These are phyloP conservation scores for Acanthurus lineatus DNA, from an alignment of 2,797 vertebrate species.

Conservation along the genomic window DNA sequence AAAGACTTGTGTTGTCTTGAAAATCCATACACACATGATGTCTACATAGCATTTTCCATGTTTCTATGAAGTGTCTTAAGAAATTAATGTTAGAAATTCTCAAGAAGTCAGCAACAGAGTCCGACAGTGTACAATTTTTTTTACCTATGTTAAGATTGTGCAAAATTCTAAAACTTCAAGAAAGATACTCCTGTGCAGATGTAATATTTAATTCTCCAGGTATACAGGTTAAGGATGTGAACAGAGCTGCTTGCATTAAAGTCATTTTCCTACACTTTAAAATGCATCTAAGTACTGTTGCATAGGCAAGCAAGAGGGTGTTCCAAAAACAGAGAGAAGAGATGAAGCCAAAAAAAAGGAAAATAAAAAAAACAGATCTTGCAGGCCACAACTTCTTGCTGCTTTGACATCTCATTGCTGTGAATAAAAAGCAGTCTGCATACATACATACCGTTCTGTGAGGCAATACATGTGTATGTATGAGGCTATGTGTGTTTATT, in stretches of 20 bases:
- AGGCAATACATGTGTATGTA: conserved; percentile 44
- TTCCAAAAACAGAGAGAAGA: not conserved
- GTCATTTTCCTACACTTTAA: not conserved
- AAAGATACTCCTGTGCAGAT: not conserved
- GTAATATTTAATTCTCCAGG: not conserved
- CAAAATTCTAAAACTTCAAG: too few relatives aligned
- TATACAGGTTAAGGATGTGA: not conserved
- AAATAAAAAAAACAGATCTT: not conserved
- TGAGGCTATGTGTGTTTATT: conserved; percentile 37
- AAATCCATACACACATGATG: too few relatives aligned
- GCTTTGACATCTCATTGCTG: conserved; percentile 25
- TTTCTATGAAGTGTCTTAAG: too few relatives aligned
- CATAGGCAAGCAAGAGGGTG: not conserved
- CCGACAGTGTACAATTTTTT: not conserved
- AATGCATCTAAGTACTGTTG: conserved; percentile 8
- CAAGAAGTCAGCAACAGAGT: not conserved
- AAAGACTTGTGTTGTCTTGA: too few relatives aligned
- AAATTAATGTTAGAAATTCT: too few relatives aligned
- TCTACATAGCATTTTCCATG: too few relatives aligned
- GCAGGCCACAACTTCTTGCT: conserved; percentile 25
- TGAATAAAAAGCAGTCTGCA: conserved; percentile 23
- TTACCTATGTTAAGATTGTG: not conserved
- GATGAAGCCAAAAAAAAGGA: not conserved
- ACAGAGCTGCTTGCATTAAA: not conserved
- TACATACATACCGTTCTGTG: conserved; percentile 25